Conservation (phyloP, 1,140 invertebrate genomes). For the Matsumurasca onukii region DNA sequence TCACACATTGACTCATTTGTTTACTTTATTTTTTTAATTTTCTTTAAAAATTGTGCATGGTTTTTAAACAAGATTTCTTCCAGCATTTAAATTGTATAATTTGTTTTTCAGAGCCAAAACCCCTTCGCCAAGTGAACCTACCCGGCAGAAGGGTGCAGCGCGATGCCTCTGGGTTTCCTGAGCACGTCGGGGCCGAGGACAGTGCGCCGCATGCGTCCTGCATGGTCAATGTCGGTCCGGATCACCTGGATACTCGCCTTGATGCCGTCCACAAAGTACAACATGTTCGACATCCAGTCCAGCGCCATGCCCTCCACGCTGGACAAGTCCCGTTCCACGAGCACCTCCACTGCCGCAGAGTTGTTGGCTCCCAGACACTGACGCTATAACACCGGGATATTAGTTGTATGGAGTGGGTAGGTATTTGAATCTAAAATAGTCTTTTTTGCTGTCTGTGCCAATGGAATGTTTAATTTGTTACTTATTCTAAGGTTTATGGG, state of each 20-base stretch:
- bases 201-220: slow-evolving; percentile 73
- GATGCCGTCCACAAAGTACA: slow-evolving; percentile 89
- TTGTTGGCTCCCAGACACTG: slow-evolving; percentile 71
- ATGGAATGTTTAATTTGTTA: too few species aligned
- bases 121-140: slow-evolving; percentile 44
- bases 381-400: slow-evolving; percentile 53
- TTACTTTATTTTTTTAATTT: too few species aligned
- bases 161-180: slow-evolving; percentile 84
- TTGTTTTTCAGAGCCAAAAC: background rate
- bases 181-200: slow-evolving; percentile 70
- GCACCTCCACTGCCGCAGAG: slow-evolving; percentile 60
- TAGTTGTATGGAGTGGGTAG: too few species aligned
- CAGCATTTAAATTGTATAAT: too few species aligned
- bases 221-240: slow-evolving; percentile 62
- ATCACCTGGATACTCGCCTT: slow-evolving; percentile 78
- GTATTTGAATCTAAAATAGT: too few species aligned
- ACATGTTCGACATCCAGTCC: slow-evolving; percentile 90
- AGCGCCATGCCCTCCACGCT: slow-evolving; percentile 91
- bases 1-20: too few species aligned
- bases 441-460: too few species aligned
- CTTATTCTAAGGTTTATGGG: too few species aligned
- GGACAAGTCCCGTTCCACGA: slow-evolving; percentile 71
- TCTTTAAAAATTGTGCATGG: too few species aligned
- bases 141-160: slow-evolving; percentile 80
- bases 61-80: too few species aligned